A percentile compares a stretch with the other conserved stretches of the same genome.
Conservation (phyloP, 2,888 invertebrate species). For the Polylopha cassiicola region DNA sequence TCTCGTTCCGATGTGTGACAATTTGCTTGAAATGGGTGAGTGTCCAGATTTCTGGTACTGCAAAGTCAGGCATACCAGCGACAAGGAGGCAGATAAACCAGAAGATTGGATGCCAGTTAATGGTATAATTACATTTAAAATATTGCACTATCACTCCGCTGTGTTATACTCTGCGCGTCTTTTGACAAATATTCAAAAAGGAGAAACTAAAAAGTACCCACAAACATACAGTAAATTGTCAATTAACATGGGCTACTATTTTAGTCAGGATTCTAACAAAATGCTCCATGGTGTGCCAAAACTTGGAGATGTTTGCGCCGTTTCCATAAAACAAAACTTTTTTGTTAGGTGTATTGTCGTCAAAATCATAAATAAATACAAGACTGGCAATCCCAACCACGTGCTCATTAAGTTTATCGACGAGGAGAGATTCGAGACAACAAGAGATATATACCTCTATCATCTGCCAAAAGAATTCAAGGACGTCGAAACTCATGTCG, state of each 20-base stretch:
- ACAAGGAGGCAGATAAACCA: conserved; percentile 73
- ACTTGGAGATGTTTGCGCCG: conserved; percentile 78
- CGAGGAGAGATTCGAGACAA: conserved; percentile 67
- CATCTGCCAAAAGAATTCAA: conserved; percentile 72
- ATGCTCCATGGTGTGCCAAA: conserved; percentile 56
- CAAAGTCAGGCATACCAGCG: conserved; percentile 76
- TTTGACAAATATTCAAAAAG: conserved; percentile 37
- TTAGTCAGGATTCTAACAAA: conserved; percentile 49
- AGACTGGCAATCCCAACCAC: conserved; percentile 43
- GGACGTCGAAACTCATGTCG: conserved; percentile 59
- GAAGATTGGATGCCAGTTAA: conserved; percentile 69
- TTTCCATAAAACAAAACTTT: conserved; percentile 57
- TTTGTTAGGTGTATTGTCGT: conserved; percentile 78
- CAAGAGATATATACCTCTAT: conserved; percentile 59
- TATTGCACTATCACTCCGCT: conserved; percentile 77
- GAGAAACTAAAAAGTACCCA: conserved; percentile 41
- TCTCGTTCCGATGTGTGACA: conserved; percentile 75
- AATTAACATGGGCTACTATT: conserved; percentile 59
- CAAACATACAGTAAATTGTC: conserved; percentile 50
- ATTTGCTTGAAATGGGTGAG: conserved; percentile 79
- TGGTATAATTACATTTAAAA: conserved; percentile 77
- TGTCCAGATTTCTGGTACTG: conserved; percentile 79
- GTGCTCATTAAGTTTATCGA: conserved; percentile 78
- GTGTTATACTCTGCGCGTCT: conserved; percentile 78
- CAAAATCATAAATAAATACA: conserved; percentile 50